These are phyloP conservation scores for Deilephila porcellus DNA, from an alignment of 2,888 invertebrate genomes.

Conservation along the genomic window DNA sequence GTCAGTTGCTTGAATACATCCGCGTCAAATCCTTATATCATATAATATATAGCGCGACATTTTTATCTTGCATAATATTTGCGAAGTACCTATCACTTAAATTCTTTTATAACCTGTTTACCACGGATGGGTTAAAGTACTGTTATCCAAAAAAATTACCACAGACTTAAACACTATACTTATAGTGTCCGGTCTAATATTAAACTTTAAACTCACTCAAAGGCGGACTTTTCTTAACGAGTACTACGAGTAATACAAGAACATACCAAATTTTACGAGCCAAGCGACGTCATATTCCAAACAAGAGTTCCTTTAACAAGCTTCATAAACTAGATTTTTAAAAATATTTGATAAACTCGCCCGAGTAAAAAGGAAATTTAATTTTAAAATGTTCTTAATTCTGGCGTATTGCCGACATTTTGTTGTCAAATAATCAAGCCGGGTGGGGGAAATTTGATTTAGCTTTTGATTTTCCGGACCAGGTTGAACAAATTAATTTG, in stretches of 20 bases:
- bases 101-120: no score
- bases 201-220: no score
- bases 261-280: not conserved
- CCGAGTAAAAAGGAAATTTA: slow-evolving; percentile 20
- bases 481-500: slow-evolving; percentile 45
- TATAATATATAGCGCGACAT: no score
- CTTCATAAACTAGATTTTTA: slow-evolving; percentile 28
- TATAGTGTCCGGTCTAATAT: no score
- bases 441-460: slow-evolving; percentile 43
- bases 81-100: no score
- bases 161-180: no score
- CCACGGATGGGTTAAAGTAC: no score
- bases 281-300: not conserved
- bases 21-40: no score
- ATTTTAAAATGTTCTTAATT: slow-evolving; percentile 38
- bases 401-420: slow-evolving; percentile 46
- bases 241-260: not conserved
- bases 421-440: slow-evolving; percentile 48
- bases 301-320: not conserved
- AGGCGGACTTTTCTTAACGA: not conserved
- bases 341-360: slow-evolving; percentile 27
- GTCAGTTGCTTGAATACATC: no score
- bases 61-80: no score
- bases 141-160: no score
- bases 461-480: slow-evolving; percentile 46